phyloP scores from a whole-genome alignment of 2,888 invertebrate species.

The Notocelia uddmanniana region DNA sequence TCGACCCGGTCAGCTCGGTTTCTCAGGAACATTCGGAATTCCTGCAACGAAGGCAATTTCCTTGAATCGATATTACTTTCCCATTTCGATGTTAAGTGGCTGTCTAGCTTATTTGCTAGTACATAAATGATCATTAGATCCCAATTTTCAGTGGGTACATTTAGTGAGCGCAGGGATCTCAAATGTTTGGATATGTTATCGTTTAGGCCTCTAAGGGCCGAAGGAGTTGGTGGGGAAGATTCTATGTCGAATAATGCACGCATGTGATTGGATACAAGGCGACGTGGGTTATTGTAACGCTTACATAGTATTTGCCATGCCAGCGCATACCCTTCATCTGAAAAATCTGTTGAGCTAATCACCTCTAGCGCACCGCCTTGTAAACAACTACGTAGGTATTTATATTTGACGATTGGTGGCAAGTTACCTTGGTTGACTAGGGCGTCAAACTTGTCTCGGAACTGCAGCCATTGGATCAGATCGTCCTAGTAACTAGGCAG shows the following conservation, averaged over 20 bases:
- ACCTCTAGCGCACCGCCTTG: no score
- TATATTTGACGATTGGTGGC: no score
- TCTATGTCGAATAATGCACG: no score
- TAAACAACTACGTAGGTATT: constrained; percentile 2
- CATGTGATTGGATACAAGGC: no score
- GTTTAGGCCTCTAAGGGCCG: background rate
- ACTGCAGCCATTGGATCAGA: background rate
- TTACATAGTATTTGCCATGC: no score
- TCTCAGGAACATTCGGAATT: no score
- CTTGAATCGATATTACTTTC: background rate
- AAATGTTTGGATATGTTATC: background rate
- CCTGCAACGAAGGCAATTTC: no score
- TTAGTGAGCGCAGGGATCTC: background rate
- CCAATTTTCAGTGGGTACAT: background rate
- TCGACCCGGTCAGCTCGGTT: background rate
- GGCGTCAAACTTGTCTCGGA: no score
- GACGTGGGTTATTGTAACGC: no score
- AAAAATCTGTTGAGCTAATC: no score
- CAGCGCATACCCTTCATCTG: no score
- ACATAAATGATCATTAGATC: background rate
- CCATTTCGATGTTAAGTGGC: background rate
- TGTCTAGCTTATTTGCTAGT: background rate
- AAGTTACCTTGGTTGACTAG: background rate
- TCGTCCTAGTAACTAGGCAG: background rate
- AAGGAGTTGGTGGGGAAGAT: no score